Evolutionary conservation across 1,140 invertebrate genomes (phyloP).

Genomic region (Capitella teleta): DNA sequence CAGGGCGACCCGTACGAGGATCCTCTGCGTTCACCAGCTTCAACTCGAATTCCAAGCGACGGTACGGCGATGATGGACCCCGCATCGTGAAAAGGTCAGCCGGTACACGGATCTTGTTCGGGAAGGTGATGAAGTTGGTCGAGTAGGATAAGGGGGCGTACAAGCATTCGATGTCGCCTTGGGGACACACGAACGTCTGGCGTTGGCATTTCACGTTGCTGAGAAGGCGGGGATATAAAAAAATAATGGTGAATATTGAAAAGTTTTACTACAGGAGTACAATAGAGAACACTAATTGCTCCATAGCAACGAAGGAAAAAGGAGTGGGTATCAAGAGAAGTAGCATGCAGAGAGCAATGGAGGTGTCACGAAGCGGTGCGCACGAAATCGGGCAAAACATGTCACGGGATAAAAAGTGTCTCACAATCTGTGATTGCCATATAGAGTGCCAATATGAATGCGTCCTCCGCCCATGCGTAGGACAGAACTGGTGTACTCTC

Average conservation of each 20-base stretch:
- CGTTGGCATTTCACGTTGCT: constrained; percentile 65
- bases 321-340: not conserved
- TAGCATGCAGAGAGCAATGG: not conserved
- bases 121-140: constrained; percentile 82
- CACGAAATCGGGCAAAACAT: not conserved
- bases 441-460: not conserved
- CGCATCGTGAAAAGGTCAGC: constrained; percentile 75
- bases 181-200: constrained; percentile 53
- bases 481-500: no score
- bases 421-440: not conserved
- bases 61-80: constrained; percentile 55
- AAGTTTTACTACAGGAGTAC: not conserved
- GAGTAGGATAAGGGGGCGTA: constrained; percentile 69
- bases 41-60: constrained; percentile 61
- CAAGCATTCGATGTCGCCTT: constrained; percentile 58
- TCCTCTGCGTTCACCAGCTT: constrained; percentile 44
- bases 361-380: not conserved
- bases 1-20: constrained; percentile 15
- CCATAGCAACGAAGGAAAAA: not conserved
- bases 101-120: constrained; percentile 67
- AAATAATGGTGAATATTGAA: not conserved
- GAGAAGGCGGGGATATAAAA: constrained; percentile 23
- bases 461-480: no score
- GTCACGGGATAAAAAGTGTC: not conserved
- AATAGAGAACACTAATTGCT: not conserved